Evolutionary conservation across 2,797 vertebrate species (phyloP), one percentile per base, ranked within the genome.

Genomic region (Orientallactaga sibirica): DNA sequence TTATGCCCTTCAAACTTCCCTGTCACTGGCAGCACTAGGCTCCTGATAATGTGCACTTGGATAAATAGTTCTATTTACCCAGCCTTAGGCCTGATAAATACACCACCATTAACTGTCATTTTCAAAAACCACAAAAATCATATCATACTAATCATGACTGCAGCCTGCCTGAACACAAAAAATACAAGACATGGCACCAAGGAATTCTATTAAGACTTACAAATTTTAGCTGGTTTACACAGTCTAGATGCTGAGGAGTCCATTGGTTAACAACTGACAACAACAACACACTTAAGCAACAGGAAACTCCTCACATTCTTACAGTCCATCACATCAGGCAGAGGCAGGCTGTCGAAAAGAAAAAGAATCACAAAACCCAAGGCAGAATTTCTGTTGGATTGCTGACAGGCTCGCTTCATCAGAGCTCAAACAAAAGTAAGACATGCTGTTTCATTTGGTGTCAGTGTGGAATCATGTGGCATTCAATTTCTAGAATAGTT

Each of bases 31-130:
- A 86, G 41, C 70, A 16, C 92, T 73, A 67, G 64, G 73, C 76
- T 86, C 52, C 3, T 58, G 66, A 86, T 90, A 95, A 94, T 78
- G 37, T 93, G 52, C 37, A 37, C 64, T 84, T 87, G 73, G 79
- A 77, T 83, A 94, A 92, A 94, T 66, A 88, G 61, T 88, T 87
- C 79, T 95, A 64, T 90, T 97, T 92, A 91, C 52, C 70, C n/a
- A 20, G 66, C 41, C 71, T 73, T 78, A 61, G 66, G 62, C 62
- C 61, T 96, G 86, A 94, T 87, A 95, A 96, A 95, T 81, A 20
- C 37, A 80, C 64, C 78, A 91, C 41, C 29, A 94, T 95, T 93
- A 79, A 88, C 88, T 91, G 92, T 87, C 92, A 96, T 95, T 96
- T 93, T 91, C n/a, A 52, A 93, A 80, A 92, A 91, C 27, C 71